A percentile compares a stretch with the other conserved stretches of the same genome.
Evolutionary conservation across 1,140 invertebrate species (phyloP).

Genomic region (Calliphora vicina): DNA sequence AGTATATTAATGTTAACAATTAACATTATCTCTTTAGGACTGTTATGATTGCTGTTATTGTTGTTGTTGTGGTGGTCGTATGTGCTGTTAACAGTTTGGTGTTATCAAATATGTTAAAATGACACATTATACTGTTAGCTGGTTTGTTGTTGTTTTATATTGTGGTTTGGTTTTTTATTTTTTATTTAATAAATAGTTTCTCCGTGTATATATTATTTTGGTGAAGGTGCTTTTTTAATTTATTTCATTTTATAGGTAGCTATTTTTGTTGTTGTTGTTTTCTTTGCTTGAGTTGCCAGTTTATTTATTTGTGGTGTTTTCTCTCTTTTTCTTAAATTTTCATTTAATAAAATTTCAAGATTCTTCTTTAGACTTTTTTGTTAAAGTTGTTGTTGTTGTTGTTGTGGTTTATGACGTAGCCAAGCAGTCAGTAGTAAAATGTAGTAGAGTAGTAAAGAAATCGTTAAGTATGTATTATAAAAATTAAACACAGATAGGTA

Average conservation of each 20-base stretch:
- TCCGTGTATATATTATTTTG: neutral
- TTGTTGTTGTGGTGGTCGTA: neutral
- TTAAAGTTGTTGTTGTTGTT: neutral
- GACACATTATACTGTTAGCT: constrained; percentile 12
- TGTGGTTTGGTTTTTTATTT: neutral
- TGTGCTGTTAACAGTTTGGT: neutral
- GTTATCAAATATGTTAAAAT: neutral
- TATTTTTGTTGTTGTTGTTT: neutral
- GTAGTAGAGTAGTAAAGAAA: neutral
- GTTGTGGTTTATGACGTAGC: neutral
- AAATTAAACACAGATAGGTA: too few species aligned
- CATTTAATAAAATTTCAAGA: neutral
- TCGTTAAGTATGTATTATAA: neutral
- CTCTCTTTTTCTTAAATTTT: neutral
- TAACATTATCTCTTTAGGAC: neutral
- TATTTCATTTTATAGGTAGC: neutral
- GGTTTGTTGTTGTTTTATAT: neutral
- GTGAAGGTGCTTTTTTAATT: neutral
- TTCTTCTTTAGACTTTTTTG: neutral
- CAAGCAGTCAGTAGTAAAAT: neutral
- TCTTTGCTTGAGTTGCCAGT: neutral
- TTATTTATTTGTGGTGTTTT: neutral
- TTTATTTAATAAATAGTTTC: neutral
- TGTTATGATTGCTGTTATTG: neutral
- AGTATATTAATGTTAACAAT: neutral